Evolutionary conservation across 2,888 invertebrate genomes (phyloP).

Genomic region (Netelia melanura): DNA sequence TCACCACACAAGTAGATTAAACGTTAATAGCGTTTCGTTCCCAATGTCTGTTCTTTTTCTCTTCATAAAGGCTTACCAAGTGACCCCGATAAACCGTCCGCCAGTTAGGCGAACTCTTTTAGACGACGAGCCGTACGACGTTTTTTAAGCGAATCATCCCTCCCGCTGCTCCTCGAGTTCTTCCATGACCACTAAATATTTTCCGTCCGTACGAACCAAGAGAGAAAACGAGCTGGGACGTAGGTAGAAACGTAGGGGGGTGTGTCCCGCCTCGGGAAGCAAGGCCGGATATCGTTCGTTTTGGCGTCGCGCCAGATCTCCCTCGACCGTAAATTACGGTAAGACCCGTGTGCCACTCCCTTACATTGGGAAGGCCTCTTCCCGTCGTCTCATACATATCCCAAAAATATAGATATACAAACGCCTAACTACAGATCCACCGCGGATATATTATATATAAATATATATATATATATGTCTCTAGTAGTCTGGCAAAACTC

Average conservation of each 20-base stretch:
- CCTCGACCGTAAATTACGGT: constrained; percentile 77
- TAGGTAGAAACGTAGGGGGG: constrained; percentile 17
- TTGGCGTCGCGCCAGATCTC: constrained; percentile 79
- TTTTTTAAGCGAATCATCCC: constrained; percentile 40
- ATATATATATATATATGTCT: constrained; percentile 10
- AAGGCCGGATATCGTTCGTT: constrained; percentile 76
- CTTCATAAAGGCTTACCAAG: neutral
- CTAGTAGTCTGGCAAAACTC: constrained; percentile 10
- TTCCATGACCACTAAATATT: constrained; percentile 71
- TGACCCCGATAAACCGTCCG: constrained; percentile 6
- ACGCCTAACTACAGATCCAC: neutral
- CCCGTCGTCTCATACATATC: constrained; percentile 46
- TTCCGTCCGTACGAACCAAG: constrained; percentile 50
- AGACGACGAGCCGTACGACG: constrained; percentile 40
- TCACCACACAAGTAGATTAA: constrained; percentile 27
- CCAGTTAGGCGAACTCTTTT: constrained; percentile 27
- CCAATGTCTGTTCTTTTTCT: constrained; percentile 7
- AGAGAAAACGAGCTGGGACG: neutral
- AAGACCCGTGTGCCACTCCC: constrained; percentile 68
- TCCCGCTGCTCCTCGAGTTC: constrained; percentile 50
- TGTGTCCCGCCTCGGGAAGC: constrained; percentile 35
- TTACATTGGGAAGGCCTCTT: constrained; percentile 57
- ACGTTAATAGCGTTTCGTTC: constrained; percentile 32
- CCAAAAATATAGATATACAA: constrained; percentile 1
- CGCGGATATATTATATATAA: neutral